A percentile compares a stretch with the other conserved stretches of the same genome.
Evolutionary conservation across 2,888 invertebrate genomes (phyloP).

Genomic region (Chymomyza fuscimana): DNA sequence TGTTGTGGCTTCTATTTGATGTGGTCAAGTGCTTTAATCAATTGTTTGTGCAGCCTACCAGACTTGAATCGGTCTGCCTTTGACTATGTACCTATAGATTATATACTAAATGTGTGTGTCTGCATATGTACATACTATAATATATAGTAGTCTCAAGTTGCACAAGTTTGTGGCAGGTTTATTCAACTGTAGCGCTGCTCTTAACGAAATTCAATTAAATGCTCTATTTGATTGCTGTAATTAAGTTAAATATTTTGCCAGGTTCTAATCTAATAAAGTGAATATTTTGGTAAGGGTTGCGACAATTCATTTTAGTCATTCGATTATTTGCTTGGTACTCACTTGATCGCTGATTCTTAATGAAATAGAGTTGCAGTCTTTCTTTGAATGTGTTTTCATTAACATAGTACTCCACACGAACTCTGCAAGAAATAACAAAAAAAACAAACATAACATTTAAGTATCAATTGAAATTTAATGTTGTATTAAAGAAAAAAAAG

Average conservation of each 20-base stretch:
- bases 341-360: conserved; percentile 99
- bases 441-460: conserved; percentile 9
- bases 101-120: background rate
- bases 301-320: background rate
- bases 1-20: conserved; percentile 13
- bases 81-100: conserved; percentile 3
- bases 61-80: conserved; percentile 8
- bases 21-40: conserved; percentile 12
- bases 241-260: conserved; percentile 18
- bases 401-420: conserved; percentile 99
- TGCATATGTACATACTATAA: conserved; percentile 3
- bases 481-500: background rate
- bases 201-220: conserved; percentile 46
- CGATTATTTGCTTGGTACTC: conserved; percentile 82
- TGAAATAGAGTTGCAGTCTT: conserved; percentile 98
- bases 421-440: conserved; percentile 84
- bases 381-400: conserved; percentile 99
- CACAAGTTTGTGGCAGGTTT: conserved; percentile 9
- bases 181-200: conserved; percentile 15
- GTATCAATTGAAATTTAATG: background rate
- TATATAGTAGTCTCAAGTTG: background rate
- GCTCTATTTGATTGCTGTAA: conserved; percentile 33
- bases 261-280: background rate
- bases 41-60: conserved; percentile 29
- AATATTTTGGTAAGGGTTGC: background rate